Evolutionary conservation across 2,888 invertebrate species (phyloP).

Genomic region (Trichopria drosophilae): DNA sequence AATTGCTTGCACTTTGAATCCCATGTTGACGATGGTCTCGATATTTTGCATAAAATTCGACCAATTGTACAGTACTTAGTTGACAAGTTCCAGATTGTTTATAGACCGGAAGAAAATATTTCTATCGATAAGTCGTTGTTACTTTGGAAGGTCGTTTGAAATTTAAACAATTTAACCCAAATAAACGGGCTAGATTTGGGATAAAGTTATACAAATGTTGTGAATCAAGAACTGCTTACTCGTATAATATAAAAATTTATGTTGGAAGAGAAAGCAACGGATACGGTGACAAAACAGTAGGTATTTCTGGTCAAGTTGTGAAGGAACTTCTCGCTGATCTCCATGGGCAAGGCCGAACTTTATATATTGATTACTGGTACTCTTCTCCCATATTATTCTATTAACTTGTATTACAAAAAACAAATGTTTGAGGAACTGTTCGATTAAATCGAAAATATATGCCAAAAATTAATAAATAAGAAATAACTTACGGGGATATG

Average conservation of each 20-base stretch:
- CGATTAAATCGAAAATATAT: constrained; percentile 6
- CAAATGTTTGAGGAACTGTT: constrained; percentile 11
- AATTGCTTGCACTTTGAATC: neutral
- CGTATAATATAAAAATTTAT: constrained; percentile 3
- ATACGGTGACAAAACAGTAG: constrained; percentile 9
- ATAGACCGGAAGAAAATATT: constrained; percentile 11
- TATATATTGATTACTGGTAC: constrained; percentile 8
- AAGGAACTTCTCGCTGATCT: neutral
- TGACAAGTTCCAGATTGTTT: constrained; percentile 5
- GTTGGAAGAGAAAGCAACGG: constrained; percentile 12
- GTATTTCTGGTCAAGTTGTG: constrained; percentile 5
- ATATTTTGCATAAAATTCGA: constrained; percentile 1
- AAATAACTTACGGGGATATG: constrained; percentile 2
- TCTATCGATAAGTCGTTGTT: neutral
- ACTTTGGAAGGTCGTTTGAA: neutral
- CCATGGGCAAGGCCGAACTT: constrained; percentile 17
- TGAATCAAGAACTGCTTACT: neutral
- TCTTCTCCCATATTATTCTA: constrained; percentile 2
- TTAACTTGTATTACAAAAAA: constrained; percentile 3
- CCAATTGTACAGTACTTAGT: neutral
- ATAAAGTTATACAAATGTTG: neutral
- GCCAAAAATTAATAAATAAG: constrained; percentile 5
- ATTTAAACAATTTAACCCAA: neutral
- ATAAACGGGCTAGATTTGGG: neutral
- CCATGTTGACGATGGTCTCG: neutral